A percentile compares a stretch with the other conserved stretches of the same genome.
Conservation (phyloP, 2,888 invertebrate species). For the Macrophya alboannulata region DNA sequence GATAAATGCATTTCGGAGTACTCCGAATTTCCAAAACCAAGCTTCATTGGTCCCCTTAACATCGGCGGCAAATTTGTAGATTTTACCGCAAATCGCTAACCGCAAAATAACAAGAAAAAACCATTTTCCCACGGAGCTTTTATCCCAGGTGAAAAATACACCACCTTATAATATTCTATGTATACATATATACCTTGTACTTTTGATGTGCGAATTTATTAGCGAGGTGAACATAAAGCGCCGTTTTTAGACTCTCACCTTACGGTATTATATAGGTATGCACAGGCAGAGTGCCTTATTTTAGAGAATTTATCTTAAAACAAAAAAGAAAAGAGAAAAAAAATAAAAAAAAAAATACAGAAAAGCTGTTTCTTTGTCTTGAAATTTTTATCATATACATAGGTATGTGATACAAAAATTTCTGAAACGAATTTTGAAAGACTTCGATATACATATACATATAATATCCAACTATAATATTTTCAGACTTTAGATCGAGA, state of each 20-base stretch:
- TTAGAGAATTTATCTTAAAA: neutral
- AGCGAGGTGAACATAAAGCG: neutral
- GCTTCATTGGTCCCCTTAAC: too few species aligned
- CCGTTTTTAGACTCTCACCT: neutral
- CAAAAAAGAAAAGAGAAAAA: neutral
- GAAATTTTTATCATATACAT: neutral
- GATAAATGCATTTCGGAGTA: too few species aligned
- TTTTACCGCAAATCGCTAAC: neutral
- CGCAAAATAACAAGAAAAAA: neutral
- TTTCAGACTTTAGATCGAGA: neutral
- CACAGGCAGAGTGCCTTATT: neutral
- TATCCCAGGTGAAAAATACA: constrained; percentile 1
- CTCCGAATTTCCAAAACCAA: too few species aligned
- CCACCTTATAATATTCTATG: neutral
- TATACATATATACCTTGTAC: neutral
- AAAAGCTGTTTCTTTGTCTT: neutral
- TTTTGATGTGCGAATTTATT: constrained; percentile 12
- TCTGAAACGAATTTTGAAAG: neutral
- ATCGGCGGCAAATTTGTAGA: too few species aligned
- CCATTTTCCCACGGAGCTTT: neutral
- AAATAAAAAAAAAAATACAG: too few species aligned
- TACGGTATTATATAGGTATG: neutral
- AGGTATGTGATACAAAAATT: neutral
- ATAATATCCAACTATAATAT: too few species aligned
- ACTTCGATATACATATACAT: neutral